Conservation (phyloP, 2,888 invertebrate genomes). For the Agrotis clavis region DNA sequence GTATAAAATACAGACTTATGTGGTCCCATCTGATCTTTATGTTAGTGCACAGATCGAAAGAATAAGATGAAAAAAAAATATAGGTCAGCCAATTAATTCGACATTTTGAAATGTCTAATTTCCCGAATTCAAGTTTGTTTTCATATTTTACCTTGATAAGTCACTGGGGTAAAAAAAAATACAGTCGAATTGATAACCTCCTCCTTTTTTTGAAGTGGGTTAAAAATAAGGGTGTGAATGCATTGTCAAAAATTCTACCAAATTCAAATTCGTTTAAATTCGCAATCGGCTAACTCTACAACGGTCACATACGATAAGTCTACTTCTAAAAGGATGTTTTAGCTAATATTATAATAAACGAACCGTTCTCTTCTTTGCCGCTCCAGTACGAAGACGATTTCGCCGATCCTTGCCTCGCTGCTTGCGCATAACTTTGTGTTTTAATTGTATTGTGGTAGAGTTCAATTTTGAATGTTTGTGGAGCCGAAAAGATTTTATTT, state of each 20-base stretch:
- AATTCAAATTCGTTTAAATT: constrained; percentile 16
- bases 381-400: constrained; percentile 88
- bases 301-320: constrained; percentile 79
- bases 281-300: constrained; percentile 53
- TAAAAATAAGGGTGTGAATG: neutral
- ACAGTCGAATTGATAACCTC: no score
- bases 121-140: neutral
- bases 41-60: neutral
- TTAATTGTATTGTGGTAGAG: constrained; percentile 71
- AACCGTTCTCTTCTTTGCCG: constrained; percentile 89
- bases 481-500: neutral
- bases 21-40: neutral
- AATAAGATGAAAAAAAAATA: neutral
- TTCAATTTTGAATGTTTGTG: constrained; percentile 50
- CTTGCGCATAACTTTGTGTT: constrained; percentile 87
- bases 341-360: constrained; percentile 75
- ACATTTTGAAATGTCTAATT: neutral
- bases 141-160: neutral
- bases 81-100: neutral
- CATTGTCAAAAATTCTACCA: neutral
- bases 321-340: constrained; percentile 72
- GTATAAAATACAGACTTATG: neutral
- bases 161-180: neutral
- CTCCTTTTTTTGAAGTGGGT: no score
- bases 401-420: constrained; percentile 89